Evolutionary conservation across 2,888 invertebrate genomes (phyloP), one percentile per base, ranked within the genome.

Genomic region (Ophioninae sp.): DNA sequence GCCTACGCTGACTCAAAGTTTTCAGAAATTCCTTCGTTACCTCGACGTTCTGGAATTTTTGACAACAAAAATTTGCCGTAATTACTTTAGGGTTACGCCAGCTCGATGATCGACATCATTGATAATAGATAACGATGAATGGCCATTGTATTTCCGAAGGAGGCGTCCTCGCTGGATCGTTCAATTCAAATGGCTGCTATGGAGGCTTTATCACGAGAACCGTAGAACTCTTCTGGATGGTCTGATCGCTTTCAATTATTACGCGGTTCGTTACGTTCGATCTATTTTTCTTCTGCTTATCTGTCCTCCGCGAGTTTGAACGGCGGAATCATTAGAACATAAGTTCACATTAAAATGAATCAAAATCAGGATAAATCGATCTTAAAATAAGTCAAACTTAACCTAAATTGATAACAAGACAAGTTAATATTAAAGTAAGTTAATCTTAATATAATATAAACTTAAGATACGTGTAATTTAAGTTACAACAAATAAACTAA

Each of bases 151-250:
- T 75, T 75, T 76, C 61, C 23, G 30, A 86, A 93, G 83, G 91
- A 91, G 88, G 93, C 79, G 91, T 73, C 91, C 93, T 0, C 86
- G 89, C 1, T 94, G 93, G 93, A 86, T 90, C 10, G 90, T 89
- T 56, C 94, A 94, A 89, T 91, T 94, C 44, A 86, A 87, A 37
- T 93, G 93, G 87, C 89, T 95, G 6, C 85, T 92, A 5, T 93
- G 93, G 93, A 88, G 94, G 74, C 91, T 93, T 10, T 90, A 93
- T 81, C 81, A 93, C 22, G 93, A 93, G 75, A 93, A 92, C 8
- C 85, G 93, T 37, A 89, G 94, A 73, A 94, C 83, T 13, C 78
- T 85, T 61, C 56, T 77, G 59, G 63, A 85, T 7, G 78, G 83
- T 56, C 78, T 71, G 20, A 83, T 81, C 63, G 69, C 69, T 13